Base-by-base conservation (phyloP, 37 sponge, comb jelly and placozoan species). In the Chondrosia reniformis region DNA sequence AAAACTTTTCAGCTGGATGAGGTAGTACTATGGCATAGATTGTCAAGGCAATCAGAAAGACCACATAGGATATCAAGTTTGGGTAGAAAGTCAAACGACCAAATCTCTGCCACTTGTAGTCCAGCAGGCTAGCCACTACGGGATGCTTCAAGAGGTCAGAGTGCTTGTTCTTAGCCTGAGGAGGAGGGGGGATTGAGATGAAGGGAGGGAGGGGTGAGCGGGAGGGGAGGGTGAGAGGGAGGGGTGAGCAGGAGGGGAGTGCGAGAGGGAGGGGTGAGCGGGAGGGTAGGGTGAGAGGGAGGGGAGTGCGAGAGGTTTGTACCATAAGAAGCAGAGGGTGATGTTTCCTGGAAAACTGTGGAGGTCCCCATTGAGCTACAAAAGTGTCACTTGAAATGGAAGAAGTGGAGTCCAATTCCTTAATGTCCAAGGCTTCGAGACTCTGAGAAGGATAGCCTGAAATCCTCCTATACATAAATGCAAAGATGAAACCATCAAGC, bases 101-200 rank as follows among this genome's bases (percentile, higher is more conserved):
- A 49, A 82, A 95, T 6, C 42, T 63, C 27, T 41, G 78, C 99
- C 99, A 99, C 85, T 93, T 93, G 69, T 82, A 67, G 62, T 81
- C 39, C 40, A 99, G 86, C 61, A 59, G n/a, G n/a, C 17, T 30
- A 13, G 9, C 7, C n/a, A 13, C 61, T 13, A 59, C 61, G 4
- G 61, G 61, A 59, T 59, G 61, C 28, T 30, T 6, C 17, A 59
- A 13, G 30, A 59, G 61, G 7, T 59, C 61, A 6, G 4, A 25
- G 9, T 13, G 61, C 6, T 13, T 59, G 61, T 59, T 30, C 61
- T 59, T 59, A 6, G n/a, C 61, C 61, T 59, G 61, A 19, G 22
- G 28, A 13, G 52, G 52, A 49, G 52, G 52, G 52, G 15, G 52
- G 52, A 49, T 10, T 10, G 52, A 49, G 52, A 49, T 10, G 52